Percentiles rank a stretch among this genome's conserved stretches.
These are phyloP conservation scores for Itoplectis maculator DNA, from an alignment of 2,888 invertebrate genomes.

Conservation along the genomic window DNA sequence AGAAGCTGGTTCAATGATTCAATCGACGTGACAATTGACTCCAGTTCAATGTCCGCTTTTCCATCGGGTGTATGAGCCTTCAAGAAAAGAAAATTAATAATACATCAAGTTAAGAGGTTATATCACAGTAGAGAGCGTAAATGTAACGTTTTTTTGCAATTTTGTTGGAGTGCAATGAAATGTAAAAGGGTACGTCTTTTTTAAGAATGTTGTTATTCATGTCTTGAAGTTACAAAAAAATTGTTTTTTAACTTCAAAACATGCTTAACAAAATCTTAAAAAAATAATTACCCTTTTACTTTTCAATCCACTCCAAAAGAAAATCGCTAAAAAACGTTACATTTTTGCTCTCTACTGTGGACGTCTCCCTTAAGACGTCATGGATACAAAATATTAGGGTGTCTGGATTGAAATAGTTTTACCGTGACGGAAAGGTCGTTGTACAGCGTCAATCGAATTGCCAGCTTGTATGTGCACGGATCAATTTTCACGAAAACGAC, in stretches of 20 bases:
- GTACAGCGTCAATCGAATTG: slow-evolving; percentile 1
- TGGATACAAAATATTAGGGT: slow-evolving; percentile 1
- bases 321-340: neutral
- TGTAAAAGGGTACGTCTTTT: too few species aligned
- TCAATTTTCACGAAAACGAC: slow-evolving; percentile 6
- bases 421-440: slow-evolving; percentile 13
- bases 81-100: too few species aligned
- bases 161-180: too few species aligned
- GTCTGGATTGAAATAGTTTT: slow-evolving; percentile 2
- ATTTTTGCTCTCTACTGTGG: neutral
- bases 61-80: slow-evolving; percentile 8
- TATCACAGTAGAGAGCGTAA: neutral
- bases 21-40: neutral
- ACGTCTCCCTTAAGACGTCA: neutral
- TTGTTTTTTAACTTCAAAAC: too few species aligned
- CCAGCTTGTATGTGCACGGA: neutral
- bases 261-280: too few species aligned
- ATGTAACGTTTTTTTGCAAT: too few species aligned
- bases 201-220: too few species aligned
- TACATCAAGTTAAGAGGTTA: neutral
- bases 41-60: neutral
- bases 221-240: too few species aligned
- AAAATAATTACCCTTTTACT: neutral
- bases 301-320: neutral
- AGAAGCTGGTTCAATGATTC: neutral